Base-by-base conservation (phyloP, 2,113 vertebrate genomes). In the Turnix velox region DNA sequence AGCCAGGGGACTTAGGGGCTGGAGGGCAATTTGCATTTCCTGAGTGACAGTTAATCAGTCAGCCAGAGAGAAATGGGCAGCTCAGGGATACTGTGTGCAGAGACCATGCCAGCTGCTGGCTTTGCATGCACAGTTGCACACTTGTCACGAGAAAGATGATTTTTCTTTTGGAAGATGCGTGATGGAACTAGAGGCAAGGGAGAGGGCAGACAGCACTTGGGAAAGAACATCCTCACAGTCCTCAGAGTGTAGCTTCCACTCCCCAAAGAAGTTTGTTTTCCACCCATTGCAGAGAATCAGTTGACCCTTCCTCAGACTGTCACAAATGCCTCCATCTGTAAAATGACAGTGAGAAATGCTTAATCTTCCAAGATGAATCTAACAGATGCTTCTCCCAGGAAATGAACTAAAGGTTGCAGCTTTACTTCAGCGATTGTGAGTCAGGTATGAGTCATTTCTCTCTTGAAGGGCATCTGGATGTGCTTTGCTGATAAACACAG, bases 391-490 rank as follows among this genome's bases (percentile, higher is more conserved):
- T 96, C 95, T 97, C 93, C 88, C 96, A 96, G 95, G 95, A 97
- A 96, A 96, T 96, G 91, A 94, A 95, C 88, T 94, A 94, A 96
- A 96, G 95, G 94, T 95, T 96, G 93, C 90, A 95, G 92, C 93
- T 96, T 97, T 96, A 91, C 93, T 85, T 81, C 82, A 96, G 92
- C 35, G 80, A 84, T 61, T 96, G 83, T 97, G 97, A 97, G 94
- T 97, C 97, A 97, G 95, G 92, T 92, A 96, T 97, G 96, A 97
- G 92, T 97, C 96, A 97, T 87, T 91, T 75, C 91, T 97, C 92
- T 87, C 93, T 96, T 91, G 93, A 94, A 96, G 96, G 94, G 96
- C 94, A 95, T 93, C 95, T 95, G 91, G 90, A 96, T 97, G 58
- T 84, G 94, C 90, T 84, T 81, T 91, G 87, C 88, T 89, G 94